Conservation (phyloP, 2,888 invertebrate species). For the Biston stratarius region DNA sequence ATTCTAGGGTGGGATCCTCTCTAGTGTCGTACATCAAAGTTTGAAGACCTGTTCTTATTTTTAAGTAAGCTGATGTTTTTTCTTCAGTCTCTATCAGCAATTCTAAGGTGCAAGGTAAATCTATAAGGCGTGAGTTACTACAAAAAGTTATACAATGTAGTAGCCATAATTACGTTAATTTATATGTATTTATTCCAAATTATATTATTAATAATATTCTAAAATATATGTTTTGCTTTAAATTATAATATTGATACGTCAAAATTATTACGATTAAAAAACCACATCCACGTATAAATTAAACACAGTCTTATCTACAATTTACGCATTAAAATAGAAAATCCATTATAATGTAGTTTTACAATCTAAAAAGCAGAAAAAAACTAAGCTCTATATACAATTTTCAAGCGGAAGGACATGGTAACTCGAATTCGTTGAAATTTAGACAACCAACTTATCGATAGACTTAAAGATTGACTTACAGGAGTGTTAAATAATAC, state of each 20-base stretch:
- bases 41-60: not conserved
- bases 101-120: slow-evolving; percentile 50
- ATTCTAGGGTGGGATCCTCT: slow-evolving; percentile 77
- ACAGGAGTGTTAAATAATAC: too few species aligned
- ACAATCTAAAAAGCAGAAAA: slow-evolving; percentile 48
- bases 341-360: slow-evolving; percentile 20
- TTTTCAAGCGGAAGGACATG: slow-evolving; percentile 72
- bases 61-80: not conserved
- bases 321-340: slow-evolving; percentile 36
- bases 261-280: slow-evolving; percentile 1
- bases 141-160: slow-evolving; percentile 11
- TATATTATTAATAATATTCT: slow-evolving; percentile 12
- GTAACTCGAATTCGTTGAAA: slow-evolving; percentile 78
- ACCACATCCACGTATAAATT: slow-evolving; percentile 29
- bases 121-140: not conserved
- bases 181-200: slow-evolving; percentile 1
- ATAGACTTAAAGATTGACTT: not conserved
- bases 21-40: slow-evolving; percentile 52
- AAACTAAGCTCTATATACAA: slow-evolving; percentile 72
- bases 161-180: not conserved
- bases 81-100: slow-evolving; percentile 75
- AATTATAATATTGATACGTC: slow-evolving; percentile 12
- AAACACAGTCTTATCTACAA: slow-evolving; percentile 60
- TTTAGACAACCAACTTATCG: not conserved
- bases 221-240: slow-evolving; percentile 2